These are phyloP conservation scores for Hesperophylax magnus DNA, from an alignment of 1,140 invertebrate genomes.

Conservation along the genomic window DNA sequence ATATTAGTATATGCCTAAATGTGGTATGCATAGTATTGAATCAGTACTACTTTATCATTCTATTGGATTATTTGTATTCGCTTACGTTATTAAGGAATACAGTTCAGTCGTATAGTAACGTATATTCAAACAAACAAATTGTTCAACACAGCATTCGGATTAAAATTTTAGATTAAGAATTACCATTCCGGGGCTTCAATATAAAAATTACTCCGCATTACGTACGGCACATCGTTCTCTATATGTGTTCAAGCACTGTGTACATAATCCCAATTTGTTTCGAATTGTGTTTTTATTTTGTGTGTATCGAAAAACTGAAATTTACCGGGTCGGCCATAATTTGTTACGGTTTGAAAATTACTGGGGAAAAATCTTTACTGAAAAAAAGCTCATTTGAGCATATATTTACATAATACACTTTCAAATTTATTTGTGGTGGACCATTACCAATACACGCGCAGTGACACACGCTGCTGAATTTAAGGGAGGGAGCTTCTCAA, in stretches of 20 bases:
- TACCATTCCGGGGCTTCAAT: background rate
- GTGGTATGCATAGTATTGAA: too few species aligned
- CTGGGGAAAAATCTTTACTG: slow-evolving; percentile 53
- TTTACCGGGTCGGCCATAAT: slow-evolving; percentile 42
- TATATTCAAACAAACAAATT: slow-evolving; percentile 5
- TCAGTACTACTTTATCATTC: too few species aligned
- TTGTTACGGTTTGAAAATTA: slow-evolving; percentile 55
- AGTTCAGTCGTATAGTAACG: background rate
- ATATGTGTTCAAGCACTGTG: background rate
- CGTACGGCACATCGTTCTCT: background rate
- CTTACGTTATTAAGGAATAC: background rate
- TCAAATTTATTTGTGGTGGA: slow-evolving; percentile 54
- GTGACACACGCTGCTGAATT: slow-evolving; percentile 14
- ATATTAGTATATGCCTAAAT: too few species aligned
- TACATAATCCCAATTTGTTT: slow-evolving; percentile 36
- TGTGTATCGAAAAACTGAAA: slow-evolving; percentile 40
- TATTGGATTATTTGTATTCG: too few species aligned
- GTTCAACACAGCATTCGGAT: background rate
- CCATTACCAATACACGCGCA: slow-evolving; percentile 18
- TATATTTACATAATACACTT: slow-evolving; percentile 58
- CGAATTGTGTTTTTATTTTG: slow-evolving; percentile 33
- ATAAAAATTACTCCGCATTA: background rate
- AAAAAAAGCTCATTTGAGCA: slow-evolving; percentile 57
- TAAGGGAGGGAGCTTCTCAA: slow-evolving; percentile 17
- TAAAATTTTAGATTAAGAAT: slow-evolving; percentile 18